These are phyloP conservation scores for Prostheceraeus crozeri DNA, from an alignment of 2,888 invertebrate genomes.

Conservation along the genomic window DNA sequence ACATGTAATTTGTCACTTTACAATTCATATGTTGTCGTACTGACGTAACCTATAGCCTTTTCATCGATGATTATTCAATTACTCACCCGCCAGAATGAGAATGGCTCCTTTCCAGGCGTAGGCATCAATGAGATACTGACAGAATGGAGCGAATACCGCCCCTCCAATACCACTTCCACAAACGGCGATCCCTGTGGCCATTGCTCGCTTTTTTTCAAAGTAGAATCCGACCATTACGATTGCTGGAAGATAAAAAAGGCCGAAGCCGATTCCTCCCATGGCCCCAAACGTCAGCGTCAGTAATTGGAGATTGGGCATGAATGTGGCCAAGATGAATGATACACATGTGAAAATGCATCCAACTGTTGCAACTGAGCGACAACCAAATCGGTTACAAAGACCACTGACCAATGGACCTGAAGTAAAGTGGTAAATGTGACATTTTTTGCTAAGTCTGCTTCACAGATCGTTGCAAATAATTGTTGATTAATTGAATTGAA, in stretches of 20 bases:
- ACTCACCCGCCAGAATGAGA: slow-evolving; percentile 45
- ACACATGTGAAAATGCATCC: slow-evolving; percentile 66
- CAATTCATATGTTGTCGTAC: too few species aligned
- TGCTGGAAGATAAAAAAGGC: slow-evolving; percentile 54
- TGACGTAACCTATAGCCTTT: too few species aligned
- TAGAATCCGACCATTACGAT: slow-evolving; percentile 55
- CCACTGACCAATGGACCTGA: slow-evolving; percentile 85
- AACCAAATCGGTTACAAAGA: slow-evolving; percentile 83
- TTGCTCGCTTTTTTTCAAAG: slow-evolving; percentile 54
- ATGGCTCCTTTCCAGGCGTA: slow-evolving; percentile 55
- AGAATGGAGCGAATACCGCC: slow-evolving; percentile 52
- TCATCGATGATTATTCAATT: too few species aligned
- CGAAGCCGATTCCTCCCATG: slow-evolving; percentile 63
- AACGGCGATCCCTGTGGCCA: slow-evolving; percentile 55
- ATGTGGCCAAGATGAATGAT: slow-evolving; percentile 68
- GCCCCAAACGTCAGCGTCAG: slow-evolving; percentile 76
- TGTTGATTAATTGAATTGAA: too few species aligned
- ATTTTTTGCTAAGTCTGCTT: too few species aligned
- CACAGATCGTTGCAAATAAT: too few species aligned
- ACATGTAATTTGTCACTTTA: too few species aligned
- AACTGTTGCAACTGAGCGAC: slow-evolving; percentile 73
- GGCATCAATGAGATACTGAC: slow-evolving; percentile 47
- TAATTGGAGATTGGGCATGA: slow-evolving; percentile 70
- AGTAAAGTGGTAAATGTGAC: slow-evolving; percentile 26
- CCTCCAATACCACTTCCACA: slow-evolving; percentile 56